Evolutionary conservation across 1,140 invertebrate species (phyloP).

Genomic region (Trachymyrmex cornetzi): DNA sequence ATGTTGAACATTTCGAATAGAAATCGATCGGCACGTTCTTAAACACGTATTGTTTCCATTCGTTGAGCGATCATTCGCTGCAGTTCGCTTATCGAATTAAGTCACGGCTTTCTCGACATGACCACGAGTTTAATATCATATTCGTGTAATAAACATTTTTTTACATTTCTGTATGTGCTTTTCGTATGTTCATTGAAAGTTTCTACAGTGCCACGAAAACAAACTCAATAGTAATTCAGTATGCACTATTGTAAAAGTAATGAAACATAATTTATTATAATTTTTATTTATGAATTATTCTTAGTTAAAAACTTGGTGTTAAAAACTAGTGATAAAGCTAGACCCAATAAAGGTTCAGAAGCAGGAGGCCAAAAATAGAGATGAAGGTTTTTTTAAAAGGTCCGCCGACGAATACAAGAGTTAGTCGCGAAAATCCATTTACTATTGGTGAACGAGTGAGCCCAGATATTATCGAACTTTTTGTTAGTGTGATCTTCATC

Average conservation of each 20-base stretch:
- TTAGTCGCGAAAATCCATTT: background rate
- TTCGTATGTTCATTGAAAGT: background rate
- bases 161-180: background rate
- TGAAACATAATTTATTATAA: background rate
- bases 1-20: constrained; percentile 78
- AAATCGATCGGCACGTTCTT: constrained; percentile 76
- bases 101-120: background rate
- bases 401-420: background rate
- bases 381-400: background rate
- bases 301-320: background rate
- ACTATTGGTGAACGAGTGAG: background rate
- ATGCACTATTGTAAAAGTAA: constrained; percentile 9
- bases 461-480: background rate
- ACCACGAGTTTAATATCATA: constrained; percentile 28
- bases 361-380: background rate
- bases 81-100: background rate
- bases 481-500: background rate
- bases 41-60: constrained; percentile 60
- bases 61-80: constrained; percentile 36
- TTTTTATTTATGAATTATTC: background rate
- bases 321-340: background rate
- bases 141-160: background rate
- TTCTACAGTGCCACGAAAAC: background rate
- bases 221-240: background rate
- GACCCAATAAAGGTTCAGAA: background rate